Percentiles rank a stretch among this genome's conserved stretches.
Conservation (phyloP, 2,888 invertebrate genomes). For the Drosophila kokeensis region DNA sequence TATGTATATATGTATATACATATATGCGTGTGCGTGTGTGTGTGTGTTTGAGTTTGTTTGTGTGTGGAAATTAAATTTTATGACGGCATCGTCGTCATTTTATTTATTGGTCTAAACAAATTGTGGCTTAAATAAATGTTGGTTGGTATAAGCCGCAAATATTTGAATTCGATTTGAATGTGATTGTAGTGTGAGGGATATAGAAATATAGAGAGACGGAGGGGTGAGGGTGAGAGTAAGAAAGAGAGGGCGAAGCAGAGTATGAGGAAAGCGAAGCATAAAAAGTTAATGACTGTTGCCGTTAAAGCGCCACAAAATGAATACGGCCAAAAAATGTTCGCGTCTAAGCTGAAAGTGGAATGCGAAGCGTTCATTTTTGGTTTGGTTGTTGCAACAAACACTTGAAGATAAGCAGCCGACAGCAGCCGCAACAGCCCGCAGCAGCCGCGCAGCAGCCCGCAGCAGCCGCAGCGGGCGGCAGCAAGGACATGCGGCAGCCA, state of each 20-base stretch:
- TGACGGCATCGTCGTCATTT: constrained; percentile 46
- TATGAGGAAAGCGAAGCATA: constrained; percentile 29
- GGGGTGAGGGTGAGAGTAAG: no score
- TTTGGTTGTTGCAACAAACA: constrained; percentile 65
- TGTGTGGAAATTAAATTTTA: constrained; percentile 61
- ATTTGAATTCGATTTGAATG: constrained; percentile 67
- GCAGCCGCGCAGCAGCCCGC: constrained; percentile 28
- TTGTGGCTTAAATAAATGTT: constrained; percentile 60
- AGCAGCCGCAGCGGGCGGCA: constrained; percentile 4
- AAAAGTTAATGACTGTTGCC: constrained; percentile 74
- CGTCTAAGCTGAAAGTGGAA: constrained; percentile 36
- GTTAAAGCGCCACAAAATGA: constrained; percentile 56
- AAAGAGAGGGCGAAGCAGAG: not conserved
- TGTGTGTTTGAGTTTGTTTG: constrained; percentile 13
- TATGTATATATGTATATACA: not conserved
- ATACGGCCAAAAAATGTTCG: constrained; percentile 39
- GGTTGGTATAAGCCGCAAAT: constrained; percentile 54
- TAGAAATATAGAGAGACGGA: not conserved
- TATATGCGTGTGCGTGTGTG: constrained; percentile 4
- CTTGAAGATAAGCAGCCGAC: constrained; percentile 66
- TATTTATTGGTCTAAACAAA: constrained; percentile 64
- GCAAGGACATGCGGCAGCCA: constrained; percentile 31
- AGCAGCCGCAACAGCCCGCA: not conserved
- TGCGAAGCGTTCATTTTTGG: constrained; percentile 56
- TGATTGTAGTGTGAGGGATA: constrained; percentile 18